phyloP scores from a whole-genome alignment of 2,797 vertebrate genomes.

The Gallinago nigripennis region DNA sequence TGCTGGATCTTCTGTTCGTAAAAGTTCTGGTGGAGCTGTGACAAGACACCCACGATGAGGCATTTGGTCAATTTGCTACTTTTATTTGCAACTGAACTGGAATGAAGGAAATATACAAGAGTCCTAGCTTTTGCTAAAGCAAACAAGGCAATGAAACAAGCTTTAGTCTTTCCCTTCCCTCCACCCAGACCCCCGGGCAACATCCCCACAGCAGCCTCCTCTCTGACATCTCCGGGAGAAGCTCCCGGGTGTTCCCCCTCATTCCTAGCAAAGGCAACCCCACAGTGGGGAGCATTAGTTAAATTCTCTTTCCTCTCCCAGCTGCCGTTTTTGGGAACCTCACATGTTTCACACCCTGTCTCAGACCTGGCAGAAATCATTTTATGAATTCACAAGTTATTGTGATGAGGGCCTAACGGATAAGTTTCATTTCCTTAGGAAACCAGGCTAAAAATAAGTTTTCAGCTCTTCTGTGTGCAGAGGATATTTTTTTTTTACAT shows the following conservation, averaged over 20 bases:
- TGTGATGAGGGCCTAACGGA: constrained; percentile 47
- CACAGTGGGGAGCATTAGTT: not conserved
- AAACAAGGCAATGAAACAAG: not conserved
- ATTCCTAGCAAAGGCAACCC: not conserved
- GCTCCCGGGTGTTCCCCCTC: not conserved
- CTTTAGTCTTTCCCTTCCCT: not conserved
- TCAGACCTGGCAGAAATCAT: constrained; percentile 42
- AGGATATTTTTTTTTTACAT: not conserved
- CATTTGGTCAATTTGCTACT: not conserved
- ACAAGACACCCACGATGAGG: not conserved
- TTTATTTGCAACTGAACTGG: not conserved
- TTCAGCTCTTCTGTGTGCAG: not conserved
- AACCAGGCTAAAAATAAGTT: constrained; percentile 58
- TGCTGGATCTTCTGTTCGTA: not conserved
- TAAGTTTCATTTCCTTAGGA: constrained; percentile 71
- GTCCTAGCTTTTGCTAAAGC: not conserved
- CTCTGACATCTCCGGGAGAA: not conserved
- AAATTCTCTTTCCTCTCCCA: not conserved
- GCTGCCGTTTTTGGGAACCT: not conserved
- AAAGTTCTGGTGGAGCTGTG: not conserved
- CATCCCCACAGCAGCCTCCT: not conserved
- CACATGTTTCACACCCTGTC: not conserved
- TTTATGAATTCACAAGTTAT: constrained; percentile 37
- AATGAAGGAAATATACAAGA: not conserved
- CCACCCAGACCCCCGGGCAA: not conserved